A percentile compares a stretch with the other conserved stretches of the same genome.
Evolutionary conservation across 2,888 invertebrate genomes (phyloP).

Genomic region (Drosophila paranaensis): DNA sequence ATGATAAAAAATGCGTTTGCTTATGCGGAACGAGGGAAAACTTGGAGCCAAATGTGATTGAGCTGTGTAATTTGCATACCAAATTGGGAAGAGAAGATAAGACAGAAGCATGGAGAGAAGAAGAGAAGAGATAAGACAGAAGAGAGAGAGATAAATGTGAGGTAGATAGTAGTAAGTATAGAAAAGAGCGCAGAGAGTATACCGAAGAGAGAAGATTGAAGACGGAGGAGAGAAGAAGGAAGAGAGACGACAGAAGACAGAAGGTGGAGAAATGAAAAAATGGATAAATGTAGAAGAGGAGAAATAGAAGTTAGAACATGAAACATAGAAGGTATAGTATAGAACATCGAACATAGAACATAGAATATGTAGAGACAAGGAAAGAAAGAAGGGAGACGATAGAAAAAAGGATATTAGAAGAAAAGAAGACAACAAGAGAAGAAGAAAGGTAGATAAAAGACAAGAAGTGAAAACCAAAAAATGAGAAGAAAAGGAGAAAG

Average conservation of each 20-base stretch:
- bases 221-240: background rate
- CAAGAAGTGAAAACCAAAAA: too few species aligned
- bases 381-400: background rate
- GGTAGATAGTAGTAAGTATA: too few species aligned
- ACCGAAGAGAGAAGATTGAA: too few species aligned
- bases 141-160: too few species aligned
- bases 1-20: conserved; percentile 56
- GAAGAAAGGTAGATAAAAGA: too few species aligned
- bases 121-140: background rate
- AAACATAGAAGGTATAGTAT: background rate
- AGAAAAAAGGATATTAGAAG: background rate
- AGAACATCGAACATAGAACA: background rate
- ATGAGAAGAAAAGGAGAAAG: too few species aligned
- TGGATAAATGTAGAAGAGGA: too few species aligned
- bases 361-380: background rate
- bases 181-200: too few species aligned
- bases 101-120: background rate
- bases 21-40: conserved; percentile 24
- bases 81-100: conserved; percentile 6
- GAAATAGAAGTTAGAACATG: background rate
- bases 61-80: conserved; percentile 32
- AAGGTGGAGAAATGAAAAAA: too few species aligned
- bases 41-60: conserved; percentile 20
- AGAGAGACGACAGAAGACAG: background rate
- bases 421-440: too few species aligned